Evolutionary conservation across 2,797 vertebrate species (phyloP), one percentile per base, ranked within the genome.

Genomic region (Pseudotriccus pelzelni): DNA sequence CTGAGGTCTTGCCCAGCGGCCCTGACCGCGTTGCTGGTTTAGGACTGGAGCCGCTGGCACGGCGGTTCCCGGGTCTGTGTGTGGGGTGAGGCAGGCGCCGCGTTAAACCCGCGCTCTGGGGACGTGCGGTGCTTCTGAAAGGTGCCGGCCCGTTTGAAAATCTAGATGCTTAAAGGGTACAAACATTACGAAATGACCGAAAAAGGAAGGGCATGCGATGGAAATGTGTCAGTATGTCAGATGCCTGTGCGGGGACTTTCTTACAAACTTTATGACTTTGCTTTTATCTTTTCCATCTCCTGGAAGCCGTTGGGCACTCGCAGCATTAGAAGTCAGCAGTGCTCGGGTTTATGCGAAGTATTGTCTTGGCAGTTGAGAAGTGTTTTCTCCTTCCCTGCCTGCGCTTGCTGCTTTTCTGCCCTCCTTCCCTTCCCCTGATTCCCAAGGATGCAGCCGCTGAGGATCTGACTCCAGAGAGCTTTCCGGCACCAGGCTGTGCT

Each of bases 221-320:
- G 68, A 80, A 94, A 43, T 47, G 64, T 90, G 89, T 84, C 91
- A 63, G 73, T 85, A 2, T 87, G 92, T 90, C 95, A 83, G 68
- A 18, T 27, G 44, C 4, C 1, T 24, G 3, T 43, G 70, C 80
- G 13, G 18, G 36, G 77, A 64, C 86, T 75, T 28, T 28, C 20
- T 50, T 46, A 23, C 72, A 72, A 88, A 91, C 88, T 93, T 95
- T 21, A 50, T 62, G 52, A 15, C 56, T 83, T 68, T 6, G 76
- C 47, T 78, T 80, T 86, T 88, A 46, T 81, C 49, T 44, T 19
- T 56, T 56, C 47, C 28, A 13, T 78, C 58, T 81, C 16, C 58
- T 58, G 72, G 44, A 41, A 74, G n/a, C 39, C 23, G 27, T 81
- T 6, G 14, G 73, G 73, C 63, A 49, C 18, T 37, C 12, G 24